Base-by-base conservation (phyloP, 1,140 invertebrate species). In the Bombus sylvicola region DNA sequence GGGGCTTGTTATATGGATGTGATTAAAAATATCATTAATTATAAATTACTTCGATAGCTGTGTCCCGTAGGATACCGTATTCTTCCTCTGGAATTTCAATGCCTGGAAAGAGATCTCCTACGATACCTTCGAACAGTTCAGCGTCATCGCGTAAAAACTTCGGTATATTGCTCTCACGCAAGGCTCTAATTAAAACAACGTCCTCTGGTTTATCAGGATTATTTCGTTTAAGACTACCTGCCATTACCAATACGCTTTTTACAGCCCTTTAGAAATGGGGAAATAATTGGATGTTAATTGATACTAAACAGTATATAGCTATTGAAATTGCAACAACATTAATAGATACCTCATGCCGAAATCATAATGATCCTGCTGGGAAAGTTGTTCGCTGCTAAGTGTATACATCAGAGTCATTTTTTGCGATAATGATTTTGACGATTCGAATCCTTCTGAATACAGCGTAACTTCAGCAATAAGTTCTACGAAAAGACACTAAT, bases 381-480 rank as follows among this genome's bases (percentile, higher is more conserved):
- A 99, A 0, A 99, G 95, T 94, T 99, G 98, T 94, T 99, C 98
- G 89, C 97, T 98, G 88, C 98, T 98, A 9, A 99, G 95, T 91
- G 98, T 98, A 93, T 99, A 99, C 97, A 98, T 98, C 92, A 98
- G 97, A 0, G 98, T 97, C 97, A 99, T 99, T 94, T 99, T 99
- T 85, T 97, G 96, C 0, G 98, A 97, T 31, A 99, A 95, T 5
- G 96, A 96, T 93, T 98, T 98, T 3, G 98, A 98, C 6, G 97
- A 97, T 92, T 98, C 98, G 91, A 99, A 99, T 34, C 98, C 98
- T 95, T 98, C 98, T 0, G 98, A 98, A 93, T 98, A 99, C 2
- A 99, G 95, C 76, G 98, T 98, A 8, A 99, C 98, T 95, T 99
- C 98, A 41, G 98, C 98, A 90, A 99, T 99, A 15, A 99, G 95